Conservation (phyloP, 2,888 invertebrate genomes). For the Drosophila helvetica region DNA sequence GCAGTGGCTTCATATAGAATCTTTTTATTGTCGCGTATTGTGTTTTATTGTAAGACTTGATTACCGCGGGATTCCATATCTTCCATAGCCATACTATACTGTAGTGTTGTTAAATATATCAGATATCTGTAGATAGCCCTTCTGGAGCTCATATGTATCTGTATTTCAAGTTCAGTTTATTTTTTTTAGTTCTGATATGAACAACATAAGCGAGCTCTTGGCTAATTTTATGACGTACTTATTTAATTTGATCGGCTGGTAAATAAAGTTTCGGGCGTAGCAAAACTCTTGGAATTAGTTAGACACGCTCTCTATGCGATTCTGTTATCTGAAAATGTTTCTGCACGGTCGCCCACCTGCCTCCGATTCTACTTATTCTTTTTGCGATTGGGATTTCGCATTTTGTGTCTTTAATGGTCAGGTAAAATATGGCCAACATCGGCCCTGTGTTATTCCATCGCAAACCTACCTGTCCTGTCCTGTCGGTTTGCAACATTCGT, state of each 20-base stretch:
- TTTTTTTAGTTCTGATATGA: too few species aligned
- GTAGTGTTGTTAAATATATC: too few species aligned
- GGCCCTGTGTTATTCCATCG: conserved; percentile 1
- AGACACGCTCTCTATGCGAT: conserved; percentile 44
- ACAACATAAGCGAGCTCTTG: not conserved
- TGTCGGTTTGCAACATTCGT: not conserved
- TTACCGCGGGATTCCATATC: too few species aligned
- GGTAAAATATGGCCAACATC: conserved; percentile 4
- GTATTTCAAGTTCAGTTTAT: too few species aligned
- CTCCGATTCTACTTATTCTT: conserved; percentile 9
- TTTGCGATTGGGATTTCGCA: conserved; percentile 9
- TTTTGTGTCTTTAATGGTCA: conserved; percentile 12
- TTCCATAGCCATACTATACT: too few species aligned
- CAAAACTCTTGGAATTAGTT: not conserved
- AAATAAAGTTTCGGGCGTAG: conserved; percentile 13
- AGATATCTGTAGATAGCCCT: too few species aligned
- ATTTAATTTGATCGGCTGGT: conserved; percentile 19
- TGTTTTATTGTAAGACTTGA: too few species aligned
- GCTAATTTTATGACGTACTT: conserved; percentile 4
- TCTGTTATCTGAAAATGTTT: conserved; percentile 19
- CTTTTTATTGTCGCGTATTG: too few species aligned
- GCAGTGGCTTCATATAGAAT: too few species aligned
- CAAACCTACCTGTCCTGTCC: conserved; percentile 22
- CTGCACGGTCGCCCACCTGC: not conserved
- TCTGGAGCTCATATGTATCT: too few species aligned